A percentile compares a stretch with the other conserved stretches of the same genome.
phyloP scores from a whole-genome alignment of 2,888 invertebrate species.

The Mimachlamys varia region DNA sequence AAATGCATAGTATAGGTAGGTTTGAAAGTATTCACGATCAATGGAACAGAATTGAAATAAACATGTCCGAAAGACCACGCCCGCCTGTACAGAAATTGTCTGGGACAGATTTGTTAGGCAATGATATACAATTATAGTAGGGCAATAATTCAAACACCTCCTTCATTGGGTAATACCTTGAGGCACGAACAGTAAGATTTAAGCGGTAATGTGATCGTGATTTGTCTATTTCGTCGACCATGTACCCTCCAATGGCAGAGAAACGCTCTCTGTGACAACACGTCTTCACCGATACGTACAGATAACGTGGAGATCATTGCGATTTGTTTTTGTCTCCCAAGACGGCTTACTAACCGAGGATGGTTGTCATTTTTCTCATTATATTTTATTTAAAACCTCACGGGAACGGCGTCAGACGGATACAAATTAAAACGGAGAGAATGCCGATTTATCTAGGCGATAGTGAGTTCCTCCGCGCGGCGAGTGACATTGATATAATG shows the following conservation, averaged over 20 bases:
- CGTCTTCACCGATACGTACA: background rate
- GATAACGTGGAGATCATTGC: background rate
- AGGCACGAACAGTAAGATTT: background rate
- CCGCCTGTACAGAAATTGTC: no score
- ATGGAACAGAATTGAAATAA: no score
- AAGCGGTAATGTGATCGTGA: background rate
- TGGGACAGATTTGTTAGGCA: no score
- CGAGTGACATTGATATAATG: conserved; percentile 4
- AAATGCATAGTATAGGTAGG: no score
- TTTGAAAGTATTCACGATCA: no score
- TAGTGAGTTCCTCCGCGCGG: background rate
- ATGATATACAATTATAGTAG: no score
- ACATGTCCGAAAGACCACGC: no score
- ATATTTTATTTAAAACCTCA: conserved; percentile 34
- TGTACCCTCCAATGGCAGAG: background rate
- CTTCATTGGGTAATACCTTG: background rate
- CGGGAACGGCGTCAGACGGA: background rate
- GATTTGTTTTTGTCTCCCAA: background rate
- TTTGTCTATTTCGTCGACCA: background rate
- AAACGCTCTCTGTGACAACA: no score
- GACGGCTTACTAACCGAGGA: background rate
- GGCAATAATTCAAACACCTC: background rate
- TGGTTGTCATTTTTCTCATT: conserved; percentile 16
- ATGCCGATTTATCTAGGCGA: background rate
- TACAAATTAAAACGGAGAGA: conserved; percentile 17